These are phyloP conservation scores for Melipona beecheii DNA, from an alignment of 2,888 invertebrate species.

Conservation along the genomic window DNA sequence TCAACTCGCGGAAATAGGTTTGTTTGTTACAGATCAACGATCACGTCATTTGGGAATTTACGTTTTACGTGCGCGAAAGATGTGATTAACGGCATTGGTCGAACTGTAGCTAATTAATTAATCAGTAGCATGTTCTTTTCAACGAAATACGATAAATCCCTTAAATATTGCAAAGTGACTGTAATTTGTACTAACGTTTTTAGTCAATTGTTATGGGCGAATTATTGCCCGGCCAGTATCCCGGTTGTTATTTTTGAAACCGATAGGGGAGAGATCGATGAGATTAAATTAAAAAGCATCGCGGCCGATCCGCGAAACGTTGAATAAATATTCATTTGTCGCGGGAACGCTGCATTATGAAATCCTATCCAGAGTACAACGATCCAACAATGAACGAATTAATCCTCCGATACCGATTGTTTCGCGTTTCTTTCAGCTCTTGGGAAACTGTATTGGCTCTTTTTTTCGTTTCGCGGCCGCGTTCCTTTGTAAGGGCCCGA, in stretches of 20 bases:
- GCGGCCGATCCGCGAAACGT: not conserved
- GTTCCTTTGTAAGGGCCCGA: not conserved
- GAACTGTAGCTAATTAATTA: too few relatives aligned
- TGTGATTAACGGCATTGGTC: too few relatives aligned
- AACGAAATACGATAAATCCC: not conserved
- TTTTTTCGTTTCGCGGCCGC: not conserved
- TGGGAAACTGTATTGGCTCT: not conserved
- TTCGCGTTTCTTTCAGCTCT: not conserved
- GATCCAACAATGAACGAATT: constrained; percentile 10
- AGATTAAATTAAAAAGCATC: not conserved
- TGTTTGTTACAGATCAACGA: too few relatives aligned
- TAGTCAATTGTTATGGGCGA: not conserved
- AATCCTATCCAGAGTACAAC: not conserved
- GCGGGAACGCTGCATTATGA: not conserved
- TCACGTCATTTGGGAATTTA: too few relatives aligned
- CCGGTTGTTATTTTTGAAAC: not conserved
- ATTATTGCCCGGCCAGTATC: not conserved
- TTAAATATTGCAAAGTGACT: not conserved
- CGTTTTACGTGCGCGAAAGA: too few relatives aligned
- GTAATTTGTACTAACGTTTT: not conserved
- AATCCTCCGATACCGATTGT: constrained; percentile 9
- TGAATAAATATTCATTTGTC: constrained; percentile 12
- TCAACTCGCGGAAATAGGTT: too few relatives aligned
- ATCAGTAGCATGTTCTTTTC: not conserved
- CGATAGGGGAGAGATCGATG: not conserved